Base-by-base conservation (phyloP, 2,113 vertebrate species). In the Salvator merianae region DNA sequence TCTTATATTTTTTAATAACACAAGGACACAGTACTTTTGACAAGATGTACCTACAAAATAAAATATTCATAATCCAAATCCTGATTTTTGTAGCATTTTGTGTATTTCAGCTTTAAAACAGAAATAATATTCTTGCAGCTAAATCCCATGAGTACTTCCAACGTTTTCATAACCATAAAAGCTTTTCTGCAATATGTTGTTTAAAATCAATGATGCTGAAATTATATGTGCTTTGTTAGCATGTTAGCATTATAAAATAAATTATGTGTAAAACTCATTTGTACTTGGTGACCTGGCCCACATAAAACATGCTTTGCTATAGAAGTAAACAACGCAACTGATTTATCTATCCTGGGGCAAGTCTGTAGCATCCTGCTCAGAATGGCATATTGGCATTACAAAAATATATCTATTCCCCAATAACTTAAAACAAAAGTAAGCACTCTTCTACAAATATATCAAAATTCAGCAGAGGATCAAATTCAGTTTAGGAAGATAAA, bases 291-390 rank as follows among this genome's bases (percentile, higher is more conserved):
- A 71, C n/a, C 12, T 84, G 83, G 22, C 28, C 34, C 40, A 50
- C 20, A 71, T 77, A 59, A 55, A 84, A 40, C 16, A 70, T 43
- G 75, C 66, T 62, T 59, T 78, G 66, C 38, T 69, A 66, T 34
- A 40, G 77, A 84, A 77, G 50, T 55, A 84, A 84, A 84, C 50
- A 77, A 69, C 38, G 14, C 34, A 47, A 66, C 59, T 47, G 77
- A 79, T 79, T 66, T 79, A 18, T 79, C 30, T 16, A 28, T n/a
- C 73, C 34, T 69, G 32, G 10, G 63, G 43, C 63, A 77, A 38
- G 30, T 55, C 40, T 70, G 69, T 43, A 40, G 69, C 50, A 59
- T 59, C 18, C 18, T 59, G 55, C 55, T 59, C 55, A 59, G 55
- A 59, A 59, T 20, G 20, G 55, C 16, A 59, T 20, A 59, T 59